Conservation (phyloP, 2,113 vertebrate genomes). For the Larimichthys crocea region DNA sequence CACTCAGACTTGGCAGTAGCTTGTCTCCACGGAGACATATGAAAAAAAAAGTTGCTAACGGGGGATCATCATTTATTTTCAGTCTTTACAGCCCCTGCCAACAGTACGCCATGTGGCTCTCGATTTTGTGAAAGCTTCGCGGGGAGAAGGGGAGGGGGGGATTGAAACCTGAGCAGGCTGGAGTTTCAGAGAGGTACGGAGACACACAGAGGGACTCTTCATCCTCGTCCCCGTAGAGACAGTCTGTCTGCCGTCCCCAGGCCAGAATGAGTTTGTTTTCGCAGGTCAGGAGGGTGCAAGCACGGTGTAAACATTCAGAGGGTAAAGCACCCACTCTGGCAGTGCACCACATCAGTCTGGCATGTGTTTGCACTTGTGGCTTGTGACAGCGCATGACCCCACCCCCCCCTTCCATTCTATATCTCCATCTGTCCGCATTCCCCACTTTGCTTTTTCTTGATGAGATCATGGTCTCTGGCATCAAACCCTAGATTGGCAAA, state of each 20-base stretch:
- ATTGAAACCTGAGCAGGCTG: constrained; percentile 42
- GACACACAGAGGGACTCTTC: not conserved
- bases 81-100: constrained; percentile 15
- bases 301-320: constrained; percentile 37
- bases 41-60: constrained; percentile 30
- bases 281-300: constrained; percentile 26
- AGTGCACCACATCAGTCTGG: constrained; percentile 40
- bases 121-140: constrained; percentile 27
- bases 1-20: constrained; percentile 39
- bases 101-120: constrained; percentile 25
- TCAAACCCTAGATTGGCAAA: constrained; percentile 13
- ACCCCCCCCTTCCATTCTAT: not conserved
- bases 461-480: constrained; percentile 54
- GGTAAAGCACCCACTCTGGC: not conserved
- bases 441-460: constrained; percentile 51
- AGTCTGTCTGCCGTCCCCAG: not conserved
- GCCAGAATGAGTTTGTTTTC: constrained; percentile 58
- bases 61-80: constrained; percentile 44
- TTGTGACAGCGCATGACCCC: constrained; percentile 54
- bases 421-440: constrained; percentile 1
- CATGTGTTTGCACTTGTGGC: constrained; percentile 63
- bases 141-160: constrained; percentile 11
- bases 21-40: constrained; percentile 45
- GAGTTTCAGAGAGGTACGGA: not conserved
- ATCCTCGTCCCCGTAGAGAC: constrained; percentile 48